Evolutionary conservation across 2,797 vertebrate genomes (phyloP).

Genomic region (Enteromius radiatus): DNA sequence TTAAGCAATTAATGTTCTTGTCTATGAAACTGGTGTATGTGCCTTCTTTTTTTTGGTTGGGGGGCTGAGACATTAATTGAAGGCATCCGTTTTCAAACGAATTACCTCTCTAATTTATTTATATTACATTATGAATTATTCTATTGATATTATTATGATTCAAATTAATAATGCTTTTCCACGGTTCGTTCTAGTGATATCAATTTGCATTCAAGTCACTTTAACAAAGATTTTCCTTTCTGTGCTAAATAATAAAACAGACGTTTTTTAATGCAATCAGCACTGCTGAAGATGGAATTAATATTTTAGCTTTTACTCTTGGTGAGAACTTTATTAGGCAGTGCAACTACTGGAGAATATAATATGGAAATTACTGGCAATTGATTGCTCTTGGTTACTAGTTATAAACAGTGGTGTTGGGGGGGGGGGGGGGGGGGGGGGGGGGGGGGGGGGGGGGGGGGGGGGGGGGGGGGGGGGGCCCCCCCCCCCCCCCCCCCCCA

Average conservation of each 20-base stretch:
- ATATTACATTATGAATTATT: conserved; percentile 84
- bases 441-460: too few species aligned
- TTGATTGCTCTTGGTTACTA: conserved; percentile 63
- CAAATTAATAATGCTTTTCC: conserved; percentile 81
- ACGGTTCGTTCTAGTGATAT: conserved; percentile 77
- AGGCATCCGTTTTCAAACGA: conserved; percentile 80
- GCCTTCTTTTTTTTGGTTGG: conserved; percentile 50
- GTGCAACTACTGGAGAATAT: conserved; percentile 63
- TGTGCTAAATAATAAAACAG: conserved; percentile 84
- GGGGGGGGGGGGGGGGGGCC: too few species aligned
- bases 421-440: too few species aligned
- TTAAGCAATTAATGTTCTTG: conserved; percentile 73
- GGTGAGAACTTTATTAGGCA: conserved; percentile 70
- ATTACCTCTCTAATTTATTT: conserved; percentile 86
- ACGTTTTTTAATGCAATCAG: conserved; percentile 84
- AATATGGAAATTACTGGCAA: conserved; percentile 73
- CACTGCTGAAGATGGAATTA: conserved; percentile 73
- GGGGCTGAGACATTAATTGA: conserved; percentile 76
- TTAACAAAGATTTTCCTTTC: conserved; percentile 86
- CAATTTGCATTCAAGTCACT: conserved; percentile 83
- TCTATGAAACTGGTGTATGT: conserved; percentile 69
- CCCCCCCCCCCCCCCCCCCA: too few species aligned
- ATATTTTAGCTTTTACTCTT: conserved; percentile 78
- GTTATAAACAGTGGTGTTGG: conserved; percentile 64
- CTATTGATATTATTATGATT: conserved; percentile 85